A percentile compares a stretch with the other conserved stretches of the same genome.
These are phyloP conservation scores for Masnerella sp. DNA, from an alignment of 2,888 invertebrate species.

Conservation along the genomic window DNA sequence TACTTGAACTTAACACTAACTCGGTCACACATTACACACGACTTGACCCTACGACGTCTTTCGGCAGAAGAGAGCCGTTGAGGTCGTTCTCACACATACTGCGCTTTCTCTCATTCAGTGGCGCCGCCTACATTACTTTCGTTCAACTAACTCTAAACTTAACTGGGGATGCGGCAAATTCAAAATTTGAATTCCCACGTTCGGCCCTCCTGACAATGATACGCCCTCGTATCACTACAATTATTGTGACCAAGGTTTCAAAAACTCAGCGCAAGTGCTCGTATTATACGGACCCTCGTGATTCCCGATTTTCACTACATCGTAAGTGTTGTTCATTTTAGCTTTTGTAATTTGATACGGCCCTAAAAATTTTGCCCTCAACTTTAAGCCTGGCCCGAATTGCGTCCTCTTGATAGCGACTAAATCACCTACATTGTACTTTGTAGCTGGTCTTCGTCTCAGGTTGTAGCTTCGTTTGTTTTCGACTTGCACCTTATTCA, in stretches of 20 bases:
- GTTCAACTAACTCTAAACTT: no score
- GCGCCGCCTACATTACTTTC: no score
- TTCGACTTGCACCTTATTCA: conserved; percentile 54
- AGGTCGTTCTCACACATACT: no score
- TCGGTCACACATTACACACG: no score
- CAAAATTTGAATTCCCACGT: no score
- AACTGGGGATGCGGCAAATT: no score
- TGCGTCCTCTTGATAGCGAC: conserved; percentile 69
- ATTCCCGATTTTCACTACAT: conserved; percentile 4
- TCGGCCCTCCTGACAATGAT: conserved; percentile 1
- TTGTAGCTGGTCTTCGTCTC: neutral
- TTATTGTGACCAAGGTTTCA: neutral
- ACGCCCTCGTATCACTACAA: neutral
- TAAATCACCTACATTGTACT: conserved; percentile 61
- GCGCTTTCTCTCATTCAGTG: no score
- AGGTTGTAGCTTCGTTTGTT: conserved; percentile 45
- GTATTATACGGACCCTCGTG: conserved; percentile 21
- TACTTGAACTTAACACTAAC: no score
- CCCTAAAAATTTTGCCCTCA: conserved; percentile 50
- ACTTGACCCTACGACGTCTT: no score
- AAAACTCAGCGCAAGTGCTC: neutral
- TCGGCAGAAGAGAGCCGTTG: no score
- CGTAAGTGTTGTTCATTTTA: conserved; percentile 26
- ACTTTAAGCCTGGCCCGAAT: conserved; percentile 63
- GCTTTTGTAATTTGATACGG: conserved; percentile 2